Base-by-base conservation (phyloP, 2,113 vertebrate genomes). In the Forbesichthys agassizii region DNA sequence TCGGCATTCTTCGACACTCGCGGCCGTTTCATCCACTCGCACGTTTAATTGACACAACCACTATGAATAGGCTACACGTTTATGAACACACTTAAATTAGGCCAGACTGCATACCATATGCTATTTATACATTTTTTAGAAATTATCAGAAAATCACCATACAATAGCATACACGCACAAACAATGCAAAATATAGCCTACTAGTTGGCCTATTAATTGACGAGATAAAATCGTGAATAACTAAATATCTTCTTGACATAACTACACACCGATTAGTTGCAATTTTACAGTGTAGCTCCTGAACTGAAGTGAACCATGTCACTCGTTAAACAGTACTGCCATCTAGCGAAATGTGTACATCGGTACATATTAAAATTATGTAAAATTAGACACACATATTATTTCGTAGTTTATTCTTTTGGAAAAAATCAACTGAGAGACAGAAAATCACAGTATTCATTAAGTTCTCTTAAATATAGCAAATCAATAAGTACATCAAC, bases 1-100 rank as follows among this genome's bases (percentile, higher is more conserved):
- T 91, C 91, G 88, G 60, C 63, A 79, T 76, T 84, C 66, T 76
- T 81, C 79, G 75, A 59, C 13, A 67, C 70, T 3, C 56, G 56
- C 20, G 10, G 20, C 3, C 12, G 11, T 14, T 52, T 52, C 49
- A 52, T 11, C 9, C 11, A 60, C 7, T 42, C 36, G 27, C 36
- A 42, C 7, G 4, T 42, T 42, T 42, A 27, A 27, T 27, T 27
- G 27, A 27, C 27, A 27, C 5, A 42, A 42, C 0, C 36, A 8
- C 36, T 18, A 20, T 33, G n/a, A 33, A 65, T 51, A 27, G 27
- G 27, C 27, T 27, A n/a, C 33, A 65, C 48, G 33, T 48, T n/a
- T n/a, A 61, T 10, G n/a, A 5, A 14, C 36, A 18, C 59, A 46
- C 4, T 42, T 42, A 6, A 42, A 42, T 42, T 6, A 42, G 4